A percentile compares a stretch with the other conserved stretches of the same genome.
phyloP scores from a whole-genome alignment of 2,888 invertebrate genomes.

The Drosophila lacicola region DNA sequence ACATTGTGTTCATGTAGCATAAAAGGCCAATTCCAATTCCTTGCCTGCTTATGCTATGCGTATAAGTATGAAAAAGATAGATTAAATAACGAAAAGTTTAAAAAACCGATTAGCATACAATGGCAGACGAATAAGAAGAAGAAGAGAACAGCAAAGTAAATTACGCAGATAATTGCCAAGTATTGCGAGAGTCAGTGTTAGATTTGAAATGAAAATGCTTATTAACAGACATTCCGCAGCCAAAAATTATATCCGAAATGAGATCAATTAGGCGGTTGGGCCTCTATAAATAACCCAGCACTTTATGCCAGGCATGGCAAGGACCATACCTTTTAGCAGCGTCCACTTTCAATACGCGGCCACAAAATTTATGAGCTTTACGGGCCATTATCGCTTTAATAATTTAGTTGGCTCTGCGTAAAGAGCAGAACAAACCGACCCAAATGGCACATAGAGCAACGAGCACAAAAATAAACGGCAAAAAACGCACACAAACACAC shows the following conservation, averaged over 20 bases:
- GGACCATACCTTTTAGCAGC: conserved; percentile 39
- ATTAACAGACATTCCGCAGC: conserved; percentile 1
- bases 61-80: conserved; percentile 34
- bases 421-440: conserved; percentile 29
- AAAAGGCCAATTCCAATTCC: conserved; percentile 18
- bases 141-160: conserved; percentile 18
- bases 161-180: conserved; percentile 29
- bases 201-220: conserved; percentile 5
- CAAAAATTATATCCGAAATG: conserved; percentile 23
- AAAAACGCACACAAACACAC: conserved; percentile 1
- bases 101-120: conserved; percentile 58
- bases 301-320: conserved; percentile 44
- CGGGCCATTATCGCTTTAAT: conserved; percentile 73
- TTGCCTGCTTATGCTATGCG: conserved; percentile 8
- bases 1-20: conserved; percentile 19
- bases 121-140: conserved; percentile 16
- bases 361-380: conserved; percentile 66
- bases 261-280: conserved; percentile 45
- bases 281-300: conserved; percentile 39
- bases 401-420: conserved; percentile 60
- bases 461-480: conserved; percentile 13
- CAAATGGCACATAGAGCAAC: conserved; percentile 14
- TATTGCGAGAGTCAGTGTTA: not conserved
- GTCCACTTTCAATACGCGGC: conserved; percentile 34
- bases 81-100: conserved; percentile 60